Base-by-base conservation (phyloP, 2,888 invertebrate species). In the Aporophyla nigra region DNA sequence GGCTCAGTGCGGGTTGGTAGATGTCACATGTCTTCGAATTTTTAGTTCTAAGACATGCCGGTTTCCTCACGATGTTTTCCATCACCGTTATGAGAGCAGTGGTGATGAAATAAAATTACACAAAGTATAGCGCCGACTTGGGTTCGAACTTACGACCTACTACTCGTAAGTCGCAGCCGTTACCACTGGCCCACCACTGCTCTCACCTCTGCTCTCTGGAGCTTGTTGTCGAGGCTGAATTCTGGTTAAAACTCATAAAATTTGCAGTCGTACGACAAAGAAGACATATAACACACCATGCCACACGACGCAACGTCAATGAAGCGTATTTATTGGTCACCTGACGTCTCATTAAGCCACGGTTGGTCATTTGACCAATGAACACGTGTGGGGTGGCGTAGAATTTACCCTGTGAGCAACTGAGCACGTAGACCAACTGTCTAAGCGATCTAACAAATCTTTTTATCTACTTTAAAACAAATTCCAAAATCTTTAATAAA, bases 321-420 rank as follows among this genome's bases (percentile, higher is more conserved):
- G 6, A 53, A 40, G 40, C 21, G 9, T 40, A 19, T 3, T 66
- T 19, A 40, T 14, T 51, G 9, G 19, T 24, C 12, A 24, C n/a
- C 7, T 62, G 49, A n/a, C 7, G 49, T 46, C 16, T 33, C 19
- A 2, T 49, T 49, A n/a, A 49, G 16, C 49, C 0, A 5, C 2
- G 2, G 49, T 51, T 33, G 19, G n/a, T 67, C 9, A 67, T 67
- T 51, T 67, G 24, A 61, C 14, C n/a, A 53, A 33, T 66, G 66
- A 33, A 33, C 51, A 51, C 21, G 27, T 7, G 21, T 14, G 27
- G 14, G 46, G 62, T 46, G n/a, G 16, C 27, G 16, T n/a, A 2
- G 27, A 1, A 6, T 61, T 14, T 21, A 14, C 43, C 14, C 27
- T 69, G 10, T n/a, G 16, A 27, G 46, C 19, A 27, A 9, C 6